Evolutionary conservation across 2,113 vertebrate species (phyloP), one percentile per base, ranked within the genome.

Genomic region (Ramphastos sulfuratus): DNA sequence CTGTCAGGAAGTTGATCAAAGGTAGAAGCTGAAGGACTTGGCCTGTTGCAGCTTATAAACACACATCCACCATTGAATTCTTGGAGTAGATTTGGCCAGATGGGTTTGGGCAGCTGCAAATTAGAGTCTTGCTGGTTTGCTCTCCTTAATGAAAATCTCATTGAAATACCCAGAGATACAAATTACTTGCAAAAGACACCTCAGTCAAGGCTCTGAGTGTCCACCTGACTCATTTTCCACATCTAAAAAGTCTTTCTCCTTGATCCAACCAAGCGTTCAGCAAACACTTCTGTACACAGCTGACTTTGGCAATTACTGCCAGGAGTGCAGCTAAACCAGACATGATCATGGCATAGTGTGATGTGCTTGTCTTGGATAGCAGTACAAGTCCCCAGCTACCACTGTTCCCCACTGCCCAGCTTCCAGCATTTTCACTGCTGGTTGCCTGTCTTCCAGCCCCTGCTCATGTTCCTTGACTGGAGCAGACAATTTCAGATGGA

Each of bases 391-490:
- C 7, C 15, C 25, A 52, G 10, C 59, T 63, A 35, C 48, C n/a
- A 30, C 5, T 27, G 7, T 82, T 76, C 73, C 5, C 8, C 7
- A 25, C 14, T 10, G 9, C n/a, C n/a, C n/a, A 69, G 0, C 15
- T 66, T 85, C 39, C 72, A 85, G 20, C 24, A 50, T 59, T 89
- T 92, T 82, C 50, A 82, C 15, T 69, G 39, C 46, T 39, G 14
- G 24, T 21, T 67, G 44, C 27, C 35, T 65, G 4, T 17, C 79
- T 11, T 72, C n/a, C 31, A 11, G 7, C 11, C 35, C 39, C 39
- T 1, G 0, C n/a, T 17, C 5, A 14, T 4, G 0, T n/a, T 52
- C 3, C 2, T 9, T 75, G 66, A 35, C 76, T 46, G 16, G 23
- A 50, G 58, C 50, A 25, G 24, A 20, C 9, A 72, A 65, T 55